Conservation (phyloP, 2,797 vertebrate genomes). For the Sylvilagus floridanus region DNA sequence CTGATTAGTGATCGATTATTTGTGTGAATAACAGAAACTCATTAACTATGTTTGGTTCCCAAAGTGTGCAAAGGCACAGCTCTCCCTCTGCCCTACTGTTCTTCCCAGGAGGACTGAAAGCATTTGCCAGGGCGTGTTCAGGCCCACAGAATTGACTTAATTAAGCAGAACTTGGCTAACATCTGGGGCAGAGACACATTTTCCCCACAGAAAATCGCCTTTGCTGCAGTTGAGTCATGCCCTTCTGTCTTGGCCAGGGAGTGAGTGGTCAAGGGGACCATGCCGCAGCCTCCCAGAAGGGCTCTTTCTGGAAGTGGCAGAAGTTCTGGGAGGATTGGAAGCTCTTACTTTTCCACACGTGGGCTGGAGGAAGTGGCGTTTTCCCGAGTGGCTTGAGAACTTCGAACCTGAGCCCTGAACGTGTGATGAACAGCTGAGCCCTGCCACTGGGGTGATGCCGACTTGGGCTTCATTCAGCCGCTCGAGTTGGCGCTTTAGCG, state of each 20-base stretch:
- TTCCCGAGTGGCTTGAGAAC: not conserved
- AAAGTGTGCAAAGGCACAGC: rapidly evolving
- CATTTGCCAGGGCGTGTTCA: slow-evolving; percentile 54
- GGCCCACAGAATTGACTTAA: slow-evolving; percentile 78
- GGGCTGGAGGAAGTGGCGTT: not conserved
- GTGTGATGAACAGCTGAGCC: not conserved
- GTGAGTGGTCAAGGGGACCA: slow-evolving; percentile 80
- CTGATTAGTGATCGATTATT: not conserved
- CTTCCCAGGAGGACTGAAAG: slow-evolving; percentile 35
- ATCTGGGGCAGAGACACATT: slow-evolving; percentile 80
- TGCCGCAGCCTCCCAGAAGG: slow-evolving; percentile 59
- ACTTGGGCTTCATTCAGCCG: not conserved
- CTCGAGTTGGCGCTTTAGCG: not conserved
- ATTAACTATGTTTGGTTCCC: not conserved
- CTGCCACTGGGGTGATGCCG: not conserved
- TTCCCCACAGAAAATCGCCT: slow-evolving; percentile 76
- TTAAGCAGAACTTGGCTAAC: slow-evolving; percentile 80
- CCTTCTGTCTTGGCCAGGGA: slow-evolving; percentile 68
- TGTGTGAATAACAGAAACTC: not conserved
- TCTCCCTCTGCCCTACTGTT: too few relatives aligned
- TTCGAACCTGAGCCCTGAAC: not conserved
- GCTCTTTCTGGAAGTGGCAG: slow-evolving; percentile 58
- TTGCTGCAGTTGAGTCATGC: slow-evolving; percentile 69
- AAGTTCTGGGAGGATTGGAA: not conserved
- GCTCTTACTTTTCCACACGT: not conserved